These are phyloP conservation scores for Synergus gifuensis DNA, from an alignment of 2,888 invertebrate species.

Conservation along the genomic window DNA sequence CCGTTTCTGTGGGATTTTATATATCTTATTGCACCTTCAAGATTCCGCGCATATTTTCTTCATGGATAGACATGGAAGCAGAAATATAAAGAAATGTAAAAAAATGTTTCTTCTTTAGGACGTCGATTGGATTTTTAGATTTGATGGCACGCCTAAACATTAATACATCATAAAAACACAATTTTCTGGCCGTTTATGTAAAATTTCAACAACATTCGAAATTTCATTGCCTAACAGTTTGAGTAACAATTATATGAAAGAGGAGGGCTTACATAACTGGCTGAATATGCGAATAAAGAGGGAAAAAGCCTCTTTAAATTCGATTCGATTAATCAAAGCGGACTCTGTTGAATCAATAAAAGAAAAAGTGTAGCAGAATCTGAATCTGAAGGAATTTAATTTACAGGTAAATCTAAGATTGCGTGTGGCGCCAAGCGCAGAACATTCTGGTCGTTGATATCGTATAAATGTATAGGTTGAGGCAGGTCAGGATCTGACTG, in stretches of 20 bases:
- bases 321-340: too few species aligned
- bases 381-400: not conserved
- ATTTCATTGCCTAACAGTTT: not conserved
- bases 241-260: not conserved
- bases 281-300: not conserved
- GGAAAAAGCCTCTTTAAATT: not conserved
- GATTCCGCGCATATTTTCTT: not conserved
- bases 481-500: conserved; percentile 59
- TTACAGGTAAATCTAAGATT: not conserved
- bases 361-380: not conserved
- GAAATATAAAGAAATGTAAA: not conserved
- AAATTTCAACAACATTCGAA: not conserved
- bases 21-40: not conserved
- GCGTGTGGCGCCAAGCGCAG: conserved; percentile 54
- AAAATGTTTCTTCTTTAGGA: too few species aligned
- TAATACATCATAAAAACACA: too few species aligned
- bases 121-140: too few species aligned
- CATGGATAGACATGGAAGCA: not conserved
- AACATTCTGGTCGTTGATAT: conserved; percentile 55
- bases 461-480: conserved; percentile 53
- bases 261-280: not conserved
- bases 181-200: too few species aligned
- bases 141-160: too few species aligned
- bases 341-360: not conserved
- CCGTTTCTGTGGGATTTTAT: not conserved